Percentiles rank a stretch among this genome's conserved stretches.
Conservation (phyloP, 2,113 vertebrate species). For the Callipepla squamata region DNA sequence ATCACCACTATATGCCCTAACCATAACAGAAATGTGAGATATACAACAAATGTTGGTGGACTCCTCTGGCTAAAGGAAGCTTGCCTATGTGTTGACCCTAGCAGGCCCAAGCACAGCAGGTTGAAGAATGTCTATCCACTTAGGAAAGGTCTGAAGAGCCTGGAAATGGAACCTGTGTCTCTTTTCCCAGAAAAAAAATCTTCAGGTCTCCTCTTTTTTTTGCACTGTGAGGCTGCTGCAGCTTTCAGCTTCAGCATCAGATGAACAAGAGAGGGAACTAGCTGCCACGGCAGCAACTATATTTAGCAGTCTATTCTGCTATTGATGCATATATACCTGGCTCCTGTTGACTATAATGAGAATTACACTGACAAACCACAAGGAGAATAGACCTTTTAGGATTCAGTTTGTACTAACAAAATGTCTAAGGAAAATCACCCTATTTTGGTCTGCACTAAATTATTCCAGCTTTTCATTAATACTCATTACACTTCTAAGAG, state of each 20-base stretch:
- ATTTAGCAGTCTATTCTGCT: slow-evolving; percentile 56
- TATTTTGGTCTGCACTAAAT: slow-evolving; percentile 18
- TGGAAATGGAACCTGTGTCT: neutral
- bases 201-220: neutral
- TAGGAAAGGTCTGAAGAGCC: neutral
- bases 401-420: neutral
- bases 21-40: neutral
- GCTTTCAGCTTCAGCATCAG: neutral
- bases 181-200: neutral
- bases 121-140: neutral
- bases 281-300: neutral
- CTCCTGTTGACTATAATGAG: slow-evolving; percentile 19
- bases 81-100: fast-evolving
- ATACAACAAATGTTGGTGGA: neutral
- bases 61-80: neutral
- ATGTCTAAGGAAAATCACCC: slow-evolving; percentile 19
- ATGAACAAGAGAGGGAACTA: neutral
- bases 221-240: neutral
- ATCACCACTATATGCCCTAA: too few species aligned
- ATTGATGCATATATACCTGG: slow-evolving; percentile 40
- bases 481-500: slow-evolving; percentile 50
- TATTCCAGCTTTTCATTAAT: slow-evolving; percentile 60
- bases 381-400: slow-evolving; percentile 32
- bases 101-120: neutral
- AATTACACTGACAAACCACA: slow-evolving; percentile 38